Conservation (phyloP, 2,797 vertebrate genomes). For the Sebastes oblongus region DNA sequence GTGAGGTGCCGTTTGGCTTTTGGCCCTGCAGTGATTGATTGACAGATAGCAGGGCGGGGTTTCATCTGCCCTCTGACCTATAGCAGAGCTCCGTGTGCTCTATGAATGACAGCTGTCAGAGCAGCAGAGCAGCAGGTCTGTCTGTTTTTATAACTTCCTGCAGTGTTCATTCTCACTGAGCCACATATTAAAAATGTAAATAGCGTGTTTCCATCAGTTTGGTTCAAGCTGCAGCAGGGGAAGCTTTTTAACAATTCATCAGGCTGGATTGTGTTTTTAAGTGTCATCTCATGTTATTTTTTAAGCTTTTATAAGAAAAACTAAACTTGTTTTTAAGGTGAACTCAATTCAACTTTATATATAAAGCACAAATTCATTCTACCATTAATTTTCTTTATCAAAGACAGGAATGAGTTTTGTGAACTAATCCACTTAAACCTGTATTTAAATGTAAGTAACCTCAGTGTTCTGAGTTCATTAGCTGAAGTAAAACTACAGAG, state of each 20-base stretch:
- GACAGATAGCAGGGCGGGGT: slow-evolving; percentile 5
- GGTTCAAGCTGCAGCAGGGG: neutral
- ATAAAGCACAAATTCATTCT: neutral
- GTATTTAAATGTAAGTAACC: no score
- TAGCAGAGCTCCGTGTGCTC: neutral
- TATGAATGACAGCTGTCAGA: slow-evolving; percentile 41
- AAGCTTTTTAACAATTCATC: neutral
- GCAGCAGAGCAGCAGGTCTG: neutral
- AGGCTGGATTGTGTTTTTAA: neutral
- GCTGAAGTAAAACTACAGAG: no score
- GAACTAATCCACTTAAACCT: neutral
- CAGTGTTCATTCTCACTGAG: neutral
- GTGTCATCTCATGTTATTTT: neutral
- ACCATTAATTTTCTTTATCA: no score
- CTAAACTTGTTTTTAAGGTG: neutral
- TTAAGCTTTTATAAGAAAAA: neutral
- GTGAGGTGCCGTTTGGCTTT: neutral
- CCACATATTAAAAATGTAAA: neutral
- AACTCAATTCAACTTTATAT: neutral
- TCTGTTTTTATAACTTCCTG: neutral
- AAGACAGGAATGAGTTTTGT: no score
- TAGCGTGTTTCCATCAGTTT: neutral
- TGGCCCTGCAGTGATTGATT: slow-evolving; percentile 19
- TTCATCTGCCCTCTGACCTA: slow-evolving; percentile 39
- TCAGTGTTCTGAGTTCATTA: no score